Evolutionary conservation across 2,888 invertebrate species (phyloP).

Genomic region (Drosophila quinaria): DNA sequence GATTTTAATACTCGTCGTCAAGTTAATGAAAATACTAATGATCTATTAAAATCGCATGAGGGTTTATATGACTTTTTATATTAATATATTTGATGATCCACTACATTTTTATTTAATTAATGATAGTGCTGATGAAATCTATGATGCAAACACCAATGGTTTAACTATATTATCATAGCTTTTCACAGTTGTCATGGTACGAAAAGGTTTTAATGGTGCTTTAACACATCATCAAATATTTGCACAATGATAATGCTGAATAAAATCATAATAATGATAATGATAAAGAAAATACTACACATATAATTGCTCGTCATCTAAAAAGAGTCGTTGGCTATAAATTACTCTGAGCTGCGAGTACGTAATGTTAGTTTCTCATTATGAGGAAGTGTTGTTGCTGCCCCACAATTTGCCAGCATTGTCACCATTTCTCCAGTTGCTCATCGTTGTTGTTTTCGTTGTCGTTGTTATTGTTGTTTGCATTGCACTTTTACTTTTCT

Average conservation of each 20-base stretch:
- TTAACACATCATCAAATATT: neutral
- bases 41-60: neutral
- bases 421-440: constrained; percentile 29
- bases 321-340: constrained; percentile 1
- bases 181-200: neutral
- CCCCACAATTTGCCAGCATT: constrained; percentile 27
- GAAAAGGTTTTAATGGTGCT: neutral
- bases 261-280: neutral
- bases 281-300: constrained; percentile 5
- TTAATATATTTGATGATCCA: neutral
- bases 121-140: neutral
- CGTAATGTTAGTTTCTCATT: constrained; percentile 20
- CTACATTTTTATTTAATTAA: neutral
- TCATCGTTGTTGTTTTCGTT: constrained; percentile 13
- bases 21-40: constrained; percentile 1
- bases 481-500: constrained; percentile 63
- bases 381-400: constrained; percentile 25
- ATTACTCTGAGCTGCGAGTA: constrained; percentile 7
- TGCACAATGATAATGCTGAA: neutral
- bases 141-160: constrained; percentile 3
- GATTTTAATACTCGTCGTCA: too few species aligned
- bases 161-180: neutral
- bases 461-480: constrained; percentile 25
- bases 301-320: constrained; percentile 3
- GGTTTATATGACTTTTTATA: neutral